Evolutionary conservation across 2,113 vertebrate genomes (phyloP), one percentile per base, ranked within the genome.

Genomic region (Rhabdomys dilectus): DNA sequence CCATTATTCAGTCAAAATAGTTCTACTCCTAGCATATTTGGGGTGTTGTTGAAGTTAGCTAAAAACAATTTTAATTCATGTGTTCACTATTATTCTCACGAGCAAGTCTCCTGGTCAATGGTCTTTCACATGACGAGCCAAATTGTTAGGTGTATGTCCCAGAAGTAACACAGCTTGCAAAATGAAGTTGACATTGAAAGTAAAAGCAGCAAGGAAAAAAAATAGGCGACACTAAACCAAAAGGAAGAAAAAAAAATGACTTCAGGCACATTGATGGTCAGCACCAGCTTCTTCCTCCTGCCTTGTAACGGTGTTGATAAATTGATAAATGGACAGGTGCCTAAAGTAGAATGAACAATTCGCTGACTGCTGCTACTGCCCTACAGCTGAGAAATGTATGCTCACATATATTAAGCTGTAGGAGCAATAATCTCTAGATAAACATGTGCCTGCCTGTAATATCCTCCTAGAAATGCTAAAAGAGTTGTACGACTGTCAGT

Each of bases 271-370:
- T 88, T 81, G 70, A 88, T 84, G n/a, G 7, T 95, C 91, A 81
- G 42, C 56, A 81, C 88, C 51, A 21, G 8, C 0, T 15, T 80
- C n/a, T 51, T 16, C 29, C 3, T 5, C 0, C 17, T 9, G 3
- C 5, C 1, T n/a, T 7, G 29, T 78, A 39, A 88, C 66, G 75
- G 39, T 53, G 78, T 87, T 95, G 64, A 77, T 94, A 84, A 97
- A 94, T 87, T 95, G 64, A 77, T 94, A 84, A 97, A 94, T 22
- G 97, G 98, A 93, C 22, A 91, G 70, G 96, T 77, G 91, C 36
- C 73, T 94, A 91, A 95, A 97, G 90, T 93, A 91, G 90, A 88
- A 73, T 26, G 3, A 70, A 3, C 6, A 72, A 68, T 34, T 39
- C 77, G 76, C 58, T 96, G 62, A 8, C 5, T 70, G 34, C 21